A percentile compares a stretch with the other conserved stretches of the same genome.
phyloP scores from a whole-genome alignment of 37 sponge, comb jelly and placozoan species.

The Halichondria panicea region DNA sequence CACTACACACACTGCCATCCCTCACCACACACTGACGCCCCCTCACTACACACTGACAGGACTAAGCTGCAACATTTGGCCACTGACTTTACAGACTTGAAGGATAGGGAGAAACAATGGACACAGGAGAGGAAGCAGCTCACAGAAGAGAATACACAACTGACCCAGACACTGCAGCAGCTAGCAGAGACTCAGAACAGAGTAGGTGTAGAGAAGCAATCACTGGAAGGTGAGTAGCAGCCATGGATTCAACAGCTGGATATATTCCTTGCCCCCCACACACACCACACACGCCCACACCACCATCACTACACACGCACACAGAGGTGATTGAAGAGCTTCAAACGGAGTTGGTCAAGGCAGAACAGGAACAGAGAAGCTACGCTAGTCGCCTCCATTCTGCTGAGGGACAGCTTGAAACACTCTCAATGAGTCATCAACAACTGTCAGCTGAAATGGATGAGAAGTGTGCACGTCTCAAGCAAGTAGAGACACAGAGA shows the following conservation, averaged over 20 bases:
- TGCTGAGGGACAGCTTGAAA: not conserved
- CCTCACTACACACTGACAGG: not conserved
- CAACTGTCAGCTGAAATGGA: not conserved
- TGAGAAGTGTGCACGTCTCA: not conserved
- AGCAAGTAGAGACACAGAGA: slow-evolving; percentile 12
- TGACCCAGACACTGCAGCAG: too few relatives aligned
- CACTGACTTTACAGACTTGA: not conserved
- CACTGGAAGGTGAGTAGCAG: too few relatives aligned
- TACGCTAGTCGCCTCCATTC: not conserved
- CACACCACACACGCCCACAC: too few relatives aligned
- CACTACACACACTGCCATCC: too few relatives aligned
- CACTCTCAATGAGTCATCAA: not conserved
- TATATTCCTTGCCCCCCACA: too few relatives aligned
- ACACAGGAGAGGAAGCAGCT: too few relatives aligned
- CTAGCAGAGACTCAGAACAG: too few relatives aligned
- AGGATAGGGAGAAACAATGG: too few relatives aligned
- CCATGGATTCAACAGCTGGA: too few relatives aligned
- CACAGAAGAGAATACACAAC: too few relatives aligned
- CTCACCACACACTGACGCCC: not conserved
- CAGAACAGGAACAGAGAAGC: not conserved
- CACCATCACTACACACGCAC: not conserved
- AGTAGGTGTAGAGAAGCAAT: too few relatives aligned
- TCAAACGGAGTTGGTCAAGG: not conserved
- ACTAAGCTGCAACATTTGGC: not conserved
- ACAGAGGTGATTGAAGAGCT: not conserved